Evolutionary conservation across 2,888 invertebrate genomes (phyloP).

Genomic region (Aleiodes alternator): DNA sequence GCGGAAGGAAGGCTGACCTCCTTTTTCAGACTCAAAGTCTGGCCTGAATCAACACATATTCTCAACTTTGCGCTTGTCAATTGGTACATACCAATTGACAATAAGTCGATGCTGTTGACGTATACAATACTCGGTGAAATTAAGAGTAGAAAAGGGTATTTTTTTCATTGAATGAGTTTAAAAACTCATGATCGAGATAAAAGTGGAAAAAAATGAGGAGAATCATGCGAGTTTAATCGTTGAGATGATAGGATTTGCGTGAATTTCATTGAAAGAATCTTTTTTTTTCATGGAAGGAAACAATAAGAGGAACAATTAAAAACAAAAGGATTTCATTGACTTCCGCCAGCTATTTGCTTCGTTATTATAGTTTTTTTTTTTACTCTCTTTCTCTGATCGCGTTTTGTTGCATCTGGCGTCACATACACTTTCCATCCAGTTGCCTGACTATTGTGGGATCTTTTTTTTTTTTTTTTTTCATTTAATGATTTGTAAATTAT

Average conservation of each 20-base stretch:
- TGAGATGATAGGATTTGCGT: too few species aligned
- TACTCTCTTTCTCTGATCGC: neutral
- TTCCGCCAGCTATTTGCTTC: neutral
- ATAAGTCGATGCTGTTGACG: constrained; percentile 15
- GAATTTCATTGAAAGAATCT: too few species aligned
- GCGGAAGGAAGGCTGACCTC: constrained; percentile 49
- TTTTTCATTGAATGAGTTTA: neutral
- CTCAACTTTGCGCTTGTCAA: constrained; percentile 26
- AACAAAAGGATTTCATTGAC: neutral
- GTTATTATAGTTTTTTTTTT: neutral
- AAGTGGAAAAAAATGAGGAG: constrained; percentile 7
- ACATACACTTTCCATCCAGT: constrained; percentile 1
- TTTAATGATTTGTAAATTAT: constrained; percentile 1
- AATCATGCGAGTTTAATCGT: too few species aligned
- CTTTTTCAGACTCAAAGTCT: constrained; percentile 40
- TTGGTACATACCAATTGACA: constrained; percentile 40
- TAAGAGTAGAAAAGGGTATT: constrained; percentile 7
- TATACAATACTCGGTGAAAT: neutral
- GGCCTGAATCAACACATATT: constrained; percentile 44
- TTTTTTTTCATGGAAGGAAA: neutral
- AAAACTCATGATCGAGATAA: neutral
- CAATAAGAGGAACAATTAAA: neutral
- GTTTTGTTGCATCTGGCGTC: neutral
- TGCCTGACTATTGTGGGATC: neutral
- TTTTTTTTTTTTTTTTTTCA: neutral